phyloP scores from a whole-genome alignment of 2,888 invertebrate genomes.

The Chymomyza fuscimana region DNA sequence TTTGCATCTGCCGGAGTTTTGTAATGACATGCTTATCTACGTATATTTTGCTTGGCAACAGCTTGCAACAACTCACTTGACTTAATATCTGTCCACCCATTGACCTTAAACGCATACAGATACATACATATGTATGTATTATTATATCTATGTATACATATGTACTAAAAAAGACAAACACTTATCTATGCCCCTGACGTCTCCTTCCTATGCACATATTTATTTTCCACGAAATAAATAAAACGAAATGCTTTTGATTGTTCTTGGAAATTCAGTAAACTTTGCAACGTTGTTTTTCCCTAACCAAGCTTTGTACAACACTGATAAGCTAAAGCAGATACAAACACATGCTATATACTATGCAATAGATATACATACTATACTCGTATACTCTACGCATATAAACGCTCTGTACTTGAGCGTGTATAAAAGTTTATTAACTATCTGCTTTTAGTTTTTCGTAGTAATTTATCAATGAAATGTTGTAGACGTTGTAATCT shows the following conservation, averaged over 20 bases:
- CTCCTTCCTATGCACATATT: conserved; percentile 52
- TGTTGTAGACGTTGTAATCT: conserved; percentile 17
- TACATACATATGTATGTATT: not conserved
- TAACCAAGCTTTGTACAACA: conserved; percentile 33
- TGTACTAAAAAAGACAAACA: not conserved
- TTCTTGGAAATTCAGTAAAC: conserved; percentile 64
- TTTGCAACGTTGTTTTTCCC: conserved; percentile 46
- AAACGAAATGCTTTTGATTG: conserved; percentile 67
- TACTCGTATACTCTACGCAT: too few species aligned
- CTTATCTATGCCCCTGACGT: conserved; percentile 30
- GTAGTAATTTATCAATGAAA: conserved; percentile 65
- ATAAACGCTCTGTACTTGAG: conserved; percentile 14
- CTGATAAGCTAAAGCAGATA: conserved; percentile 28
- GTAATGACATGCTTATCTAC: conserved; percentile 42
- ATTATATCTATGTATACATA: conserved; percentile 8
- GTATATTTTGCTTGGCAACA: not conserved
- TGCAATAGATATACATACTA: conserved; percentile 8
- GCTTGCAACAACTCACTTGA: not conserved
- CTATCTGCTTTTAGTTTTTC: conserved; percentile 39
- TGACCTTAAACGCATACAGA: conserved; percentile 10
- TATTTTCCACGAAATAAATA: conserved; percentile 54
- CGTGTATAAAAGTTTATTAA: conserved; percentile 2
- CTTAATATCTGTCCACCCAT: conserved; percentile 10
- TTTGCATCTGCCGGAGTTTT: conserved; percentile 30
- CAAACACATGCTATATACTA: conserved; percentile 5